Evolutionary conservation across 2,113 vertebrate species (phyloP).

Genomic region (Anser brachyrhynchus): DNA sequence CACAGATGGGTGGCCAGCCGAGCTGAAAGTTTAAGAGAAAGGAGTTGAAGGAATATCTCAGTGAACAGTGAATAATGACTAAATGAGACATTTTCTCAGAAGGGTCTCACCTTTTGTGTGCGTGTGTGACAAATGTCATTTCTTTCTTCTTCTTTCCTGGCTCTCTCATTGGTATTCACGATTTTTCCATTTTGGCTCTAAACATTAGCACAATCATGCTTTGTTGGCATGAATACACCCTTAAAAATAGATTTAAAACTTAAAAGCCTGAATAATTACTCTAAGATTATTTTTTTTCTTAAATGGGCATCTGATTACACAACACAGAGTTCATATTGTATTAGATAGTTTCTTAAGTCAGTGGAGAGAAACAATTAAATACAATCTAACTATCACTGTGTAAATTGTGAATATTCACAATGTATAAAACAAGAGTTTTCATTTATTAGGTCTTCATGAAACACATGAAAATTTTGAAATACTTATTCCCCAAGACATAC

Average conservation of each 20-base stretch:
- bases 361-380: background rate
- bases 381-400: background rate
- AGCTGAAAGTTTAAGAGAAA: background rate
- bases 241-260: conserved; percentile 6
- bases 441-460: background rate
- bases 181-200: background rate
- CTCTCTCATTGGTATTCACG: background rate
- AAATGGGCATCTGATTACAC: background rate
- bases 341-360: background rate
- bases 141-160: background rate
- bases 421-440: background rate
- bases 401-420: background rate
- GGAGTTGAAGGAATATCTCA: background rate
- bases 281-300: background rate
- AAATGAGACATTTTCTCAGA: background rate
- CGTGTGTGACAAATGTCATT: background rate
- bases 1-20: background rate
- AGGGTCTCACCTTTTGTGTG: background rate
- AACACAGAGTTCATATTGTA: background rate
- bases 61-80: background rate
- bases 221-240: background rate
- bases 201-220: background rate
- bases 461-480: background rate
- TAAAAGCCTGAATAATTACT: background rate
- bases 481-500: background rate